Percentiles rank a stretch among this genome's conserved stretches.
phyloP scores from a whole-genome alignment of 2,113 vertebrate genomes.

The Psettodes erumei region DNA sequence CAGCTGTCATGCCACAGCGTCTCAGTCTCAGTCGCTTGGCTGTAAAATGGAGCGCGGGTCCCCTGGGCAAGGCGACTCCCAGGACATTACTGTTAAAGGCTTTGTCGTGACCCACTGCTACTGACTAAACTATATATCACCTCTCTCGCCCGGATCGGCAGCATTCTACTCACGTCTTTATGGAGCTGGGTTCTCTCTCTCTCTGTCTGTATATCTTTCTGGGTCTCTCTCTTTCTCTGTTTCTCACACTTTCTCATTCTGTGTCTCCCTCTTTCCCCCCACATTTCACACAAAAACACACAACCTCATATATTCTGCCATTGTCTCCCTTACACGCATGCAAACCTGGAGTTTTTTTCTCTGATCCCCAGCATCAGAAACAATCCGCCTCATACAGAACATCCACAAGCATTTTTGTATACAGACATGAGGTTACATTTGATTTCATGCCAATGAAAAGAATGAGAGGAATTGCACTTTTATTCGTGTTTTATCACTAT shows the following conservation, averaged over 20 bases:
- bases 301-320: constrained; percentile 34
- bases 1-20: constrained; percentile 74
- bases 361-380: constrained; percentile 37
- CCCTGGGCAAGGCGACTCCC: constrained; percentile 77
- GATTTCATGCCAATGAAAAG: no score
- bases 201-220: constrained; percentile 44
- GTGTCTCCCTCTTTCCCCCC: constrained; percentile 49
- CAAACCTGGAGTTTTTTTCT: constrained; percentile 19
- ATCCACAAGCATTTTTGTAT: background rate
- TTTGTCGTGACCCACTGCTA: constrained; percentile 78
- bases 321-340: constrained; percentile 11
- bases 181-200: constrained; percentile 55
- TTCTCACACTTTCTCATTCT: constrained; percentile 66
- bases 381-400: constrained; percentile 5
- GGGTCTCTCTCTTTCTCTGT: constrained; percentile 41
- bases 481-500: no score
- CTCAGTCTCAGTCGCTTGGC: constrained; percentile 79
- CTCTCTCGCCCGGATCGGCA: constrained; percentile 52
- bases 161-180: constrained; percentile 78
- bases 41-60: constrained; percentile 81
- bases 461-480: background rate
- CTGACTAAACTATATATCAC: constrained; percentile 82
- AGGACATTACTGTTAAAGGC: constrained; percentile 82
- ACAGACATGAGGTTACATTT: background rate
- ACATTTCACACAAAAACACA: constrained; percentile 49